These are phyloP conservation scores for Hiodon tergisus DNA, from an alignment of 2,113 vertebrate species.

Conservation along the genomic window DNA sequence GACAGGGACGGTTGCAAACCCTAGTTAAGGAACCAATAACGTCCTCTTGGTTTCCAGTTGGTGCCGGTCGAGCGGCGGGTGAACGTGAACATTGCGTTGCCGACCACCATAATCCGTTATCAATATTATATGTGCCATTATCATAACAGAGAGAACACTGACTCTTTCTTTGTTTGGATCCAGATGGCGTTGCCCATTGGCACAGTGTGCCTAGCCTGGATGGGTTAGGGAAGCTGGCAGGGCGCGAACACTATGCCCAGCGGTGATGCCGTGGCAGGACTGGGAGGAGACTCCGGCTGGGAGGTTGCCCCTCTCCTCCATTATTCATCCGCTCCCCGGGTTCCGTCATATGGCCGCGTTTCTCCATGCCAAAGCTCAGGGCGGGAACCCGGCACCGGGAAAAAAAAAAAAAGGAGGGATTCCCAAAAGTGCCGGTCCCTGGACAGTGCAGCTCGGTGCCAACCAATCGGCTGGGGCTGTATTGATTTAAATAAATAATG, in stretches of 20 bases:
- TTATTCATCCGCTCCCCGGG: constrained; percentile 37
- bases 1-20: no score
- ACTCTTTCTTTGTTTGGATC: constrained; percentile 7
- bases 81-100: no score
- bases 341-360: constrained; percentile 34
- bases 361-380: constrained; percentile 21
- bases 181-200: constrained; percentile 24
- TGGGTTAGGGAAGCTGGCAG: neutral
- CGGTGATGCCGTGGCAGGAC: constrained; percentile 6
- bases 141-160: no score
- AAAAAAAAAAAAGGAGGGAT: constrained; percentile 15
- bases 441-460: constrained; percentile 7
- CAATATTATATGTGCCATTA: no score
- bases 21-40: no score
- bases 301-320: constrained; percentile 25
- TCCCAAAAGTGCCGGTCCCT: constrained; percentile 33
- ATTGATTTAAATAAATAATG: no score
- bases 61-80: no score
- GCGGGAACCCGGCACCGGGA: neutral
- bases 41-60: no score
- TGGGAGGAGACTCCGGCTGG: neutral
- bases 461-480: constrained; percentile 21
- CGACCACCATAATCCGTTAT: no score
- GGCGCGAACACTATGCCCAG: constrained; percentile 28
- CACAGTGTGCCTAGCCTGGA: no score